Evolutionary conservation across 2,113 vertebrate species (phyloP).

Genomic region (Lophius piscatorius): DNA sequence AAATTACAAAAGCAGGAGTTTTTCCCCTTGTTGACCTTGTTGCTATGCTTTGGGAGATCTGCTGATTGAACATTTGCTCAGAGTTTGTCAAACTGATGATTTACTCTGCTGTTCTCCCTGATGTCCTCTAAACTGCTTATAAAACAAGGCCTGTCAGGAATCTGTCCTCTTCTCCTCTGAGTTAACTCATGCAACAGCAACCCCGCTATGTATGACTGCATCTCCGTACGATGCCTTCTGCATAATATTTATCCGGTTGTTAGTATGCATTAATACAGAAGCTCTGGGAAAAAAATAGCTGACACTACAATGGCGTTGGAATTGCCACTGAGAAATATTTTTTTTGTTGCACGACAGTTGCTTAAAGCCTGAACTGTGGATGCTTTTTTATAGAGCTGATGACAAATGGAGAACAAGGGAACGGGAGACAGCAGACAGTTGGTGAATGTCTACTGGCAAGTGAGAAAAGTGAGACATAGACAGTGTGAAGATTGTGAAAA

Average conservation of each 20-base stretch:
- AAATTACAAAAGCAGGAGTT: constrained; percentile 4
- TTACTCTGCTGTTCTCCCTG: constrained; percentile 13
- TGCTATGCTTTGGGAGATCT: constrained; percentile 4
- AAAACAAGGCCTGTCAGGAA: constrained; percentile 3
- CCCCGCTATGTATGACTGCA: neutral
- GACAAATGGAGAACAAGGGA: constrained; percentile 44
- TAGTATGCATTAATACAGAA: neutral
- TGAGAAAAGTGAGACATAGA: constrained; percentile 54
- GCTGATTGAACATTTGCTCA: constrained; percentile 18
- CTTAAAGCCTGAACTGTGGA: constrained; percentile 49
- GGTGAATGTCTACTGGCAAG: constrained; percentile 56
- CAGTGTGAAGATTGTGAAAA: constrained; percentile 58
- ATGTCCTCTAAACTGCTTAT: constrained; percentile 9
- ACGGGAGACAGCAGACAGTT: constrained; percentile 57
- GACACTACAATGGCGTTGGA: constrained; percentile 12
- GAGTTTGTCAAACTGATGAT: constrained; percentile 12
- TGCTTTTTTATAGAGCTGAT: constrained; percentile 65
- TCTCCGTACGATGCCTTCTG: neutral
- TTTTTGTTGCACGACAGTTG: constrained; percentile 59
- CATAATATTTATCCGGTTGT: neutral
- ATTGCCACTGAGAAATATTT: constrained; percentile 51
- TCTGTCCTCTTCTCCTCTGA: constrained; percentile 20
- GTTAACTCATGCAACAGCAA: constrained; percentile 20
- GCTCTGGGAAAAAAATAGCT: constrained; percentile 8
- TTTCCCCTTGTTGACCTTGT: constrained; percentile 8